Evolutionary conservation across 2,888 invertebrate species (phyloP).

Genomic region (Scaptomyza tumidula): DNA sequence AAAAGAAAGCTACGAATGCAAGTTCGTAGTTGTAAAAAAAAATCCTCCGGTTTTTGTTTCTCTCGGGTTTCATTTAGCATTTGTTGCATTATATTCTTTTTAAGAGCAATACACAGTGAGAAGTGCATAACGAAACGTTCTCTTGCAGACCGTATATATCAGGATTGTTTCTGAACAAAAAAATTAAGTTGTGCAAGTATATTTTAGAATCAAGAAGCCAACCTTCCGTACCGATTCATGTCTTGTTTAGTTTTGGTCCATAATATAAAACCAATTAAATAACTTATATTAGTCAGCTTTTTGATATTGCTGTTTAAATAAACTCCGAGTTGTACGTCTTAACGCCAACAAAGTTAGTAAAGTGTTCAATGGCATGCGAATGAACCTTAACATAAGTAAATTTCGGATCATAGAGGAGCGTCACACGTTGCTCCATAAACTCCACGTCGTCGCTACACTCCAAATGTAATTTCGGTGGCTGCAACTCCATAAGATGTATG

Average conservation of each 20-base stretch:
- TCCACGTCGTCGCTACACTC: constrained; percentile 75
- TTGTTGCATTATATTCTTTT: background rate
- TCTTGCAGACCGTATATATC: too few relatives aligned
- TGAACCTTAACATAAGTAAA: constrained; percentile 85
- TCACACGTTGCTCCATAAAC: constrained; percentile 81
- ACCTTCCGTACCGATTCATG: background rate
- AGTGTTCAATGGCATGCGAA: constrained; percentile 85
- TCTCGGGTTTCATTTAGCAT: background rate
- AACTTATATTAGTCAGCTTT: background rate
- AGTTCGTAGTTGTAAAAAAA: constrained; percentile 53
- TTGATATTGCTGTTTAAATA: constrained; percentile 68
- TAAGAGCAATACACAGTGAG: background rate
- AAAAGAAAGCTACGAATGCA: constrained; percentile 51
- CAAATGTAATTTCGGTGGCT: constrained; percentile 68
- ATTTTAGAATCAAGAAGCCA: background rate
- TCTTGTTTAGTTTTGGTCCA: background rate
- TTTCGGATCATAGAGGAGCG: constrained; percentile 85
- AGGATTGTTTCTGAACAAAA: too few relatives aligned
- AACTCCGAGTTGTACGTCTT: constrained; percentile 86
- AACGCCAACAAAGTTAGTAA: constrained; percentile 87
- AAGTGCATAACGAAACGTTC: background rate
- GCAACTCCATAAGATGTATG: constrained; percentile 84
- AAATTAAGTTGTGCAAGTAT: too few relatives aligned
- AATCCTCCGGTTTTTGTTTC: background rate
- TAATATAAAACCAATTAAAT: background rate